Evolutionary conservation across 2,797 vertebrate species (phyloP).

Genomic region (Poliocrania exsul): DNA sequence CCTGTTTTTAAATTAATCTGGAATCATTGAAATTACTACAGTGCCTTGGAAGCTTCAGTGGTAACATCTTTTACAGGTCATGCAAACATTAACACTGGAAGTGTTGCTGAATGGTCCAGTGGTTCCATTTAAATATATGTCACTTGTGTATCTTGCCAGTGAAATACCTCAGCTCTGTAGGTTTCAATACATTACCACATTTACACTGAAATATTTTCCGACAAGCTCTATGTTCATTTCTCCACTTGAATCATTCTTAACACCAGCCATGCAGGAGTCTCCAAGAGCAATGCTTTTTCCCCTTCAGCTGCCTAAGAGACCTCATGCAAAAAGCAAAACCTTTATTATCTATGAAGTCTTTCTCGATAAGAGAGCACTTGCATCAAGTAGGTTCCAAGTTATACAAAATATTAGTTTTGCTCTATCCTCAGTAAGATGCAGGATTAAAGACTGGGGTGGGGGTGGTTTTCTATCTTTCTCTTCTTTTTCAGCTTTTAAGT

Average conservation of each 20-base stretch:
- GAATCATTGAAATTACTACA: background rate
- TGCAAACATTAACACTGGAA: background rate
- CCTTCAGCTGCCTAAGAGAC: background rate
- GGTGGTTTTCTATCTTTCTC: background rate
- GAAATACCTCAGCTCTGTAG: background rate
- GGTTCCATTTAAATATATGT: background rate
- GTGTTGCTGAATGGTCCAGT: background rate
- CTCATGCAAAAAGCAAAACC: background rate
- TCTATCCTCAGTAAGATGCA: background rate
- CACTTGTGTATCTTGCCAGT: background rate
- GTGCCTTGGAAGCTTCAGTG: background rate
- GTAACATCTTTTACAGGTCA: background rate
- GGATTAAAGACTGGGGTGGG: background rate
- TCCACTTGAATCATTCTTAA: background rate
- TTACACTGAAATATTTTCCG: background rate
- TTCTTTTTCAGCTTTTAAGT: background rate
- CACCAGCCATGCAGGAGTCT: background rate
- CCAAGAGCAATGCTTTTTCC: accelerated
- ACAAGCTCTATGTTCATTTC: background rate
- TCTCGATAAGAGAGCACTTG: background rate
- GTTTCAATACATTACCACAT: background rate
- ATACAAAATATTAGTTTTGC: background rate
- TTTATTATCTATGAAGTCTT: background rate
- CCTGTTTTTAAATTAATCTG: background rate
- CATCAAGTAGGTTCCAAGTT: background rate